Percentiles rank a stretch among this genome's conserved stretches.
phyloP scores from a whole-genome alignment of 1,140 invertebrate species.

The Lordiphosa clarofinis region DNA sequence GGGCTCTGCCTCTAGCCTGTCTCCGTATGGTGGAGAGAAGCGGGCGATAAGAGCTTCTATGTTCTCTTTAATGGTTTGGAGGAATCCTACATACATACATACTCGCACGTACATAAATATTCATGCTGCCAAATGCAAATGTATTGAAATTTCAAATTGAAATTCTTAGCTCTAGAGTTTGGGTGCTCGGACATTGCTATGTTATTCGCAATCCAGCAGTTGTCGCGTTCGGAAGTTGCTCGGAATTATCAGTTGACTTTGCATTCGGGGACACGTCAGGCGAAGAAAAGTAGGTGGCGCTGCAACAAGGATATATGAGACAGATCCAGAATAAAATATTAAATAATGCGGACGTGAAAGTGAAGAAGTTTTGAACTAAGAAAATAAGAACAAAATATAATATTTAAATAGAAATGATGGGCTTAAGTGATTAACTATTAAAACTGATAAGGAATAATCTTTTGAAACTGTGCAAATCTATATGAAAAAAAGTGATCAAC shows the following conservation, averaged over 20 bases:
- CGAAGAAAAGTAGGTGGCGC: constrained; percentile 51
- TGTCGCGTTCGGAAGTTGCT: constrained; percentile 74
- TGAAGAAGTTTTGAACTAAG: too few relatives aligned
- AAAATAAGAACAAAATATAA: too few relatives aligned
- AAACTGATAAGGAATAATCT: too few relatives aligned
- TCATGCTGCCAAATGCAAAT: constrained; percentile 69
- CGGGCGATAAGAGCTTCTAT: constrained; percentile 31
- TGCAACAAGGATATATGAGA: background rate
- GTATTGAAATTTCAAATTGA: constrained; percentile 68
- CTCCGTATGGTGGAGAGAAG: constrained; percentile 30
- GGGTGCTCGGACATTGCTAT: constrained; percentile 40
- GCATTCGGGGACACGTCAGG: constrained; percentile 38
- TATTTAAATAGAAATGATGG: too few relatives aligned
- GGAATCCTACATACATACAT: constrained; percentile 52
- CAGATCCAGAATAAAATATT: too few relatives aligned
- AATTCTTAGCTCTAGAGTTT: constrained; percentile 63
- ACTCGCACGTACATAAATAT: constrained; percentile 41
- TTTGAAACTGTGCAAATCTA: too few relatives aligned
- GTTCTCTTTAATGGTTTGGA: constrained; percentile 20
- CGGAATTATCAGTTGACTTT: constrained; percentile 47
- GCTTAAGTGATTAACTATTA: too few relatives aligned
- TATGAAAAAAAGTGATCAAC: too few relatives aligned
- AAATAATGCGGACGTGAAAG: too few relatives aligned
- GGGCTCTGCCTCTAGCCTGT: too few relatives aligned
- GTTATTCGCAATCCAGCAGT: constrained; percentile 79